A percentile compares a stretch with the other conserved stretches of the same genome.
Conservation (phyloP, 1,140 invertebrate genomes). For the Leptinotarsa defecta region DNA sequence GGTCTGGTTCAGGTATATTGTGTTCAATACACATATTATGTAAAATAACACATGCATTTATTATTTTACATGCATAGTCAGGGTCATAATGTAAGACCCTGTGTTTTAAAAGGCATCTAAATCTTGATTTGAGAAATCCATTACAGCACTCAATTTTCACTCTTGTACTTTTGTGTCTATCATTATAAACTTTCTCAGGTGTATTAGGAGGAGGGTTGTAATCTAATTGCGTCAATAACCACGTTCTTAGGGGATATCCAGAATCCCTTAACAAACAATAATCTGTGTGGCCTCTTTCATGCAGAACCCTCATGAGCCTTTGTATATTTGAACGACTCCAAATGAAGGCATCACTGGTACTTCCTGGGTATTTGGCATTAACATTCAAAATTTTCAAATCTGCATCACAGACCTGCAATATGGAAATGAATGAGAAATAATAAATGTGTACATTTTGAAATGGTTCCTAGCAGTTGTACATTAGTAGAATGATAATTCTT, state of each 20-base stretch:
- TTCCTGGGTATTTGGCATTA: background rate
- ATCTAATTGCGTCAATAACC: constrained; percentile 26
- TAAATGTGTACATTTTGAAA: too few relatives aligned
- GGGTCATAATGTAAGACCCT: background rate
- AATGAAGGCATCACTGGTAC: constrained; percentile 30
- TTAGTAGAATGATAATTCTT: too few relatives aligned
- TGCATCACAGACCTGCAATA: too few relatives aligned
- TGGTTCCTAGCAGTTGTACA: too few relatives aligned
- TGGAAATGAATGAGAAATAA: too few relatives aligned
- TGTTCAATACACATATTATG: constrained; percentile 14
- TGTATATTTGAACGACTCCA: constrained; percentile 24
- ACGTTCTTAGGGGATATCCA: constrained; percentile 28
- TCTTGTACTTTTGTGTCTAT: background rate
- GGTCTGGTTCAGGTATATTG: too few relatives aligned
- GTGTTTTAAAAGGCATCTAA: constrained; percentile 12
- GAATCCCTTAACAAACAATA: constrained; percentile 22
- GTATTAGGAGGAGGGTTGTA: constrained; percentile 2
- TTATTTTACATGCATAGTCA: constrained; percentile 7
- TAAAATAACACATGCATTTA: constrained; percentile 12
- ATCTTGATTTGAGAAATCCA: constrained; percentile 1
- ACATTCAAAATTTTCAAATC: background rate
- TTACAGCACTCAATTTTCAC: constrained; percentile 7
- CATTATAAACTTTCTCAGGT: constrained; percentile 3
- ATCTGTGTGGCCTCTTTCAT: constrained; percentile 17
- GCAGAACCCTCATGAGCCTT: constrained; percentile 12